Evolutionary conservation across 2,888 invertebrate species (phyloP).

Genomic region (Tipula vernalis): DNA sequence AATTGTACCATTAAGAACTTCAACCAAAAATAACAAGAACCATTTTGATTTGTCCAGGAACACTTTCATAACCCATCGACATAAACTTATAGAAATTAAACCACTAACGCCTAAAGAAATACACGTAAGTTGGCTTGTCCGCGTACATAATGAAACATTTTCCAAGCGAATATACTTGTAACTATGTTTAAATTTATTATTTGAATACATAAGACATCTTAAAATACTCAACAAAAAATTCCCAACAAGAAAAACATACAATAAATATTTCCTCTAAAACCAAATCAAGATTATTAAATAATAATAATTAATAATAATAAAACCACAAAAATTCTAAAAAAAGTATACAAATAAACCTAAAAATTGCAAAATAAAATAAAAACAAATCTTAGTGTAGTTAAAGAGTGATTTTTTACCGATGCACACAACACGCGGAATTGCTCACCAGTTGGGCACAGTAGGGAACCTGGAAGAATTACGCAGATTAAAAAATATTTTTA

Average conservation of each 20-base stretch:
- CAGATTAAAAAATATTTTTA: conserved; percentile 15
- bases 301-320: neutral
- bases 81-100: no score
- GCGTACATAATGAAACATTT: neutral
- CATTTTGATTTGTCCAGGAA: no score
- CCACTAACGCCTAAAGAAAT: no score
- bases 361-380: conserved; percentile 10
- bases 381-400: conserved; percentile 19
- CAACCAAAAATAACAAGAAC: no score
- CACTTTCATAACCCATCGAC: no score
- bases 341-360: neutral
- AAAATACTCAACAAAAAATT: conserved; percentile 4
- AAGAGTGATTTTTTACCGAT: conserved; percentile 80
- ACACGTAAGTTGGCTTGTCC: no score
- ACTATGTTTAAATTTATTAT: neutral
- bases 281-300: neutral
- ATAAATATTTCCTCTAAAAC: neutral
- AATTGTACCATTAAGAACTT: no score
- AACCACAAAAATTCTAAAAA: neutral
- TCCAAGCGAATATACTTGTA: neutral
- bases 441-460: conserved; percentile 90
- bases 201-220: neutral
- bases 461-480: conserved; percentile 54
- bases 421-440: conserved; percentile 91
- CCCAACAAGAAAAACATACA: neutral